Conservation (phyloP, 2,888 invertebrate genomes). For the Drosophila nr. fundita region DNA sequence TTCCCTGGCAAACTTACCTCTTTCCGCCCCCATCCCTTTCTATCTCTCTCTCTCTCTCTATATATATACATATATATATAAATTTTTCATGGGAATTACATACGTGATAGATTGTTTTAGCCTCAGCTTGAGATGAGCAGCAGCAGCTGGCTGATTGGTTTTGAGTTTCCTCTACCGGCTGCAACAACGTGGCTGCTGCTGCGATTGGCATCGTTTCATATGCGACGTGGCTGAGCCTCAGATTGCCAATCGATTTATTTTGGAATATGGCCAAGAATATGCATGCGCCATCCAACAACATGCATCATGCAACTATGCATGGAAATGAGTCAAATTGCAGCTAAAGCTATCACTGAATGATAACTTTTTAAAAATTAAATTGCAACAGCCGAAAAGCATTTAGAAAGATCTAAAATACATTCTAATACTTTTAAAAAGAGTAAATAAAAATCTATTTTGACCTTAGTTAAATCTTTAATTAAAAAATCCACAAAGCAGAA, state of each 20-base stretch:
- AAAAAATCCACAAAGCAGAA: too few species aligned
- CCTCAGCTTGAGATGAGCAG: constrained; percentile 30
- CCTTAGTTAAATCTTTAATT: too few species aligned
- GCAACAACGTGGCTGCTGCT: constrained; percentile 7
- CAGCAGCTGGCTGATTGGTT: constrained; percentile 67
- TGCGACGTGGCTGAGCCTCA: constrained; percentile 80
- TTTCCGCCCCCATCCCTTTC: background rate
- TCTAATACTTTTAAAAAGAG: too few species aligned
- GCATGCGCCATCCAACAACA: background rate
- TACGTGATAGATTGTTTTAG: constrained; percentile 80
- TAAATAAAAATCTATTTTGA: too few species aligned
- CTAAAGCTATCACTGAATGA: background rate
- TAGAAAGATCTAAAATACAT: too few species aligned
- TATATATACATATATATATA: constrained; percentile 7
- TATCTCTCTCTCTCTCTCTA: constrained; percentile 2
- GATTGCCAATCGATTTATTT: constrained; percentile 36
- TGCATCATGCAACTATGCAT: constrained; percentile 21
- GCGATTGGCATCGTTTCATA: constrained; percentile 71
- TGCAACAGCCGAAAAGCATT: too few species aligned
- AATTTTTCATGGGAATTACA: constrained; percentile 83
- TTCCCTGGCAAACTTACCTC: constrained; percentile 33
- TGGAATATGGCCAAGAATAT: constrained; percentile 22
- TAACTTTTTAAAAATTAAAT: background rate
- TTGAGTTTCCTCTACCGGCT: constrained; percentile 23
- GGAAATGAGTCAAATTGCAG: constrained; percentile 19